These are phyloP conservation scores for Oreortyx pictus DNA, from an alignment of 2,797 vertebrate species.

Conservation along the genomic window DNA sequence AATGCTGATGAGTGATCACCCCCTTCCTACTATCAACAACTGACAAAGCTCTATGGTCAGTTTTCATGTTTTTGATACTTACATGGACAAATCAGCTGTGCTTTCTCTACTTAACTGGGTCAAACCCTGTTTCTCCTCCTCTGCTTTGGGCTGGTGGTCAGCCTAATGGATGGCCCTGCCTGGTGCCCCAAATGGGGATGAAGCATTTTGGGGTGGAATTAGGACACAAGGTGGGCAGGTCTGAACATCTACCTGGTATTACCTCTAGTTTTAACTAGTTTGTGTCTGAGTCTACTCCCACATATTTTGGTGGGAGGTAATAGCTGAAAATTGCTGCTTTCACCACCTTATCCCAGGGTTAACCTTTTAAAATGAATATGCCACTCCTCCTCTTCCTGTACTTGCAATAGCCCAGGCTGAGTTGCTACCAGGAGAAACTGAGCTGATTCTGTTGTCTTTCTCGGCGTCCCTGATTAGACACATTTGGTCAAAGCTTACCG, in stretches of 20 bases:
- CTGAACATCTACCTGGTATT: neutral
- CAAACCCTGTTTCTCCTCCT: neutral
- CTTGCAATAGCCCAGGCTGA: neutral
- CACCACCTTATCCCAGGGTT: neutral
- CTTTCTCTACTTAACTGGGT: neutral
- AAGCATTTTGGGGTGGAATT: too few relatives aligned
- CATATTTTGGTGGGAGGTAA: neutral
- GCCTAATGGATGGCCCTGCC: neutral
- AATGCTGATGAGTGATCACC: neutral
- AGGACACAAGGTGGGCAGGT: neutral
- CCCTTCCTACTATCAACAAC: neutral
- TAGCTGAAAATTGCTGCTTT: neutral
- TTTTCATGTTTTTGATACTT: neutral
- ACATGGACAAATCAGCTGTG: neutral
- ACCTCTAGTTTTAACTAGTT: neutral
- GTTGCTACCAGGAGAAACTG: neutral
- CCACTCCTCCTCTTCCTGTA: neutral
- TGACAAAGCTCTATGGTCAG: too few relatives aligned
- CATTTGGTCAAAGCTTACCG: neutral
- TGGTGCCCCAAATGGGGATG: neutral
- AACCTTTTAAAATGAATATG: neutral
- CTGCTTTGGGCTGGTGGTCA: neutral
- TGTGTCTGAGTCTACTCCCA: neutral
- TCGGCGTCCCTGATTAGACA: neutral
- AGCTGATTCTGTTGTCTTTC: neutral